Conservation (phyloP, 2,113 vertebrate species). For the Sisor rabdophorus region DNA sequence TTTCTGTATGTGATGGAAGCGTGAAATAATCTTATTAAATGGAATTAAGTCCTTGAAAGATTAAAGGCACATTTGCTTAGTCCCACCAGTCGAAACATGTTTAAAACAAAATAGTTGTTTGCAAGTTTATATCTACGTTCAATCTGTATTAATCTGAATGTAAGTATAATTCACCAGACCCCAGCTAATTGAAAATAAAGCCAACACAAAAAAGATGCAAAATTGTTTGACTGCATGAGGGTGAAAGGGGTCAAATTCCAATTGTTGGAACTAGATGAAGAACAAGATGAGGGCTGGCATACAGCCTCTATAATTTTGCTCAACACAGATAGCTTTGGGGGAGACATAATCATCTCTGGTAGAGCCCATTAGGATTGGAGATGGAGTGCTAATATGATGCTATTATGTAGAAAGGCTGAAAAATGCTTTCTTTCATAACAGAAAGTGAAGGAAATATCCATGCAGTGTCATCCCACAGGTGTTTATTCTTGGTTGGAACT, state of each 20-base stretch:
- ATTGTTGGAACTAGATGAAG: slow-evolving; percentile 46
- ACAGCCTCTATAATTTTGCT: slow-evolving; percentile 45
- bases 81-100: slow-evolving; percentile 39
- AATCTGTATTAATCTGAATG: neutral
- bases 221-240: slow-evolving; percentile 39
- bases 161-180: slow-evolving; percentile 23
- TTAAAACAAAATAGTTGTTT: slow-evolving; percentile 33
- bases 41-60: slow-evolving; percentile 44
- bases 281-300: slow-evolving; percentile 46
- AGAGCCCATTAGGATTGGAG: slow-evolving; percentile 51
- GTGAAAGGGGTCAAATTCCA: slow-evolving; percentile 19
- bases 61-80: slow-evolving; percentile 36
- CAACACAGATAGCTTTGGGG: slow-evolving; percentile 51
- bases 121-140: slow-evolving; percentile 19
- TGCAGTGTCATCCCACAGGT: slow-evolving; percentile 13
- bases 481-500: slow-evolving; percentile 31
- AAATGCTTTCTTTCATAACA: slow-evolving; percentile 29
- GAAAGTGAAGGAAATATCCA: neutral
- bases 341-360: slow-evolving; percentile 54
- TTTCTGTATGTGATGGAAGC: slow-evolving; percentile 67
- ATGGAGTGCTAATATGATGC: slow-evolving; percentile 52
- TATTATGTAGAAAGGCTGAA: slow-evolving; percentile 50
- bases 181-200: slow-evolving; percentile 46
- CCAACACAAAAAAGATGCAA: neutral
- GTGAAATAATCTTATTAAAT: slow-evolving; percentile 52